Evolutionary conservation across 2,888 invertebrate genomes (phyloP), one percentile per base, ranked within the genome.

Genomic region (Coenonympha glycerion): DNA sequence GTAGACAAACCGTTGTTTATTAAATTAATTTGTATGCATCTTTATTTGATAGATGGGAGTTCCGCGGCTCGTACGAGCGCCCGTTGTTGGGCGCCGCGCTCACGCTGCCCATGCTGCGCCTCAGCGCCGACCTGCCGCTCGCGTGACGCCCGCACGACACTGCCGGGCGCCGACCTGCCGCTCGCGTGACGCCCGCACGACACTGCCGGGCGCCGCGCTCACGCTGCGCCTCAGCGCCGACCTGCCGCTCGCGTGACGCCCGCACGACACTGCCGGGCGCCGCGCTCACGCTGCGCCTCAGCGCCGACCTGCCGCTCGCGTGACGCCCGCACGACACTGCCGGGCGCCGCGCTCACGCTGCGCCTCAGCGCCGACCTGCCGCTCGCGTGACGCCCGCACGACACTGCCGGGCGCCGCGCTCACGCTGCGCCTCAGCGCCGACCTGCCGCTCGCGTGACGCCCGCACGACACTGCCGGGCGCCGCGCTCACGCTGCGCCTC

Each of bases 401-500:
- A n/a, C n/a, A n/a, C n/a, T n/a, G n/a, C n/a, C n/a, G n/a, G 9
- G 8, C n/a, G 9, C 3, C 26, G n/a, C 26, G 2, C 24, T 24
- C 9, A 24, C 9, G 9, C 8, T 9, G 24, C 3, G 24, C 9
- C 9, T 9, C 9, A 9, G 9, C 9, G 9, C 9, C 9, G 24
- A 24, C 3, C 19, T n/a, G n/a, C n/a, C 18, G 3, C 19, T 19
- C 18, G 18, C n/a, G n/a, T n/a, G n/a, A n/a, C n/a, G n/a, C n/a
- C n/a, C n/a, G n/a, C n/a, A n/a, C n/a, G n/a, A n/a, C n/a, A n/a
- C n/a, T n/a, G n/a, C n/a, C n/a, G 53, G 72, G 76, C 52, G 64
- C 66, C 9, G 74, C 72, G 58, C 70, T 76, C 6, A 54, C 69
- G 61, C 68, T 79, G 63, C 71, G n/a, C n/a, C n/a, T n/a, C n/a